Base-by-base conservation (phyloP, 2,888 invertebrate species). In the Cataglyphis livida region DNA sequence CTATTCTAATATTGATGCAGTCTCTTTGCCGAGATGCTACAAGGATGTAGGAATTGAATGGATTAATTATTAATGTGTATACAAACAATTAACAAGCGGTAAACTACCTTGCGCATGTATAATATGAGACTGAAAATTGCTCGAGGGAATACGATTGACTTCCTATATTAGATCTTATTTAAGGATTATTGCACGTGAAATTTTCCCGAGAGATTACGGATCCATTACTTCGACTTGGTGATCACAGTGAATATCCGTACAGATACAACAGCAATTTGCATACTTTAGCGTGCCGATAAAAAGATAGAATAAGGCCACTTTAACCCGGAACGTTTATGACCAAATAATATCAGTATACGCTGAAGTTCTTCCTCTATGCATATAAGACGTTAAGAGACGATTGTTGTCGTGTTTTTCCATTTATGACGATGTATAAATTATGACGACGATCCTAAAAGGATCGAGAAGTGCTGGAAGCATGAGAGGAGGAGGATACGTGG, bases 261-360 rank as follows among this genome's bases (percentile, higher is more conserved):
- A 41, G 35, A 12, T 57, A 64, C 65, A 62, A 59, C 28, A n/a
- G 61, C 54, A 73, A 66, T 83, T 64, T 70, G 70, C 64, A 70
- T 64, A 51, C 65, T 48, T 81, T 65, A 73, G 66, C 28, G 28
- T 28, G 68, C 57, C 57, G 66, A 74, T 81, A 84, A 81, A 81
- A 84, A 81, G 61, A n/a, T 66, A n/a, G 68, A 66, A 74, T 41
- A 68, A 68, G 54, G 25, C 51, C 61, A 54, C 61, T 70, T 61
- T 81, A 54, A 51, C 54, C 21, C 59, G 61, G 21, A 59, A 68
- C 81, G 54, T 84, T 84, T 84, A 84, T 74, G 81, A 74, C 41
- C 73, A 81, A 51, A 83, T 81, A 81, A 44, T 81, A 81, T 81
- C 81, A 51, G 81, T 79, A 81, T 83, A 68, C 57, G 54, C 62